Base-by-base conservation (phyloP, 2,113 vertebrate genomes). In the Galeopterus variegatus region DNA sequence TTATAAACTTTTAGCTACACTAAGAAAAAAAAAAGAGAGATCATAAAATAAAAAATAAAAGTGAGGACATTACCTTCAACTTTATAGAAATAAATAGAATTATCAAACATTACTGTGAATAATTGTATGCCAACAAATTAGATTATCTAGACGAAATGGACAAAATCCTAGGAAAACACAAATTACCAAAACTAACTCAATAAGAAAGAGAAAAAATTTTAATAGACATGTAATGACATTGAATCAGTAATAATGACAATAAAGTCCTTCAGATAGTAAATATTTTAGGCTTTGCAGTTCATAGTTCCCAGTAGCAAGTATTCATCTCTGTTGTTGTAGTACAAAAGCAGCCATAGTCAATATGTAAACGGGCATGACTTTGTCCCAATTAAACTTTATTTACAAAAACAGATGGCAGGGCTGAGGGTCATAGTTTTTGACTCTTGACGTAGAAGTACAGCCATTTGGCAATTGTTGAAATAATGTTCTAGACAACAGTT, bases 81-180 rank as follows among this genome's bases (percentile, higher is more conserved):
- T 17, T 83, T 80, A 77, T 19, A 90, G 10, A 65, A 64, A 50
- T 64, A 50, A 60, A 21, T 41, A 80, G 11, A 90, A 76, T 64
- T 95, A 6, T 70, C 90, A 81, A 13, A 86, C 12, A 83, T 91
- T 81, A 87, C 31, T 41, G 41, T 48, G 64, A 67, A 93, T 45
- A 56, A 50, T 19, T 90, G 0, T 12, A 41, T 10, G 6, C 17
- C n/a, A 82, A 70, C 33, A 83, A 77, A 33, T 54, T 92, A 77
- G 28, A 88, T 88, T 75, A 64, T 11, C 28, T 88, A 41, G 13
- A 54, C 14, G n/a, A 52, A 87, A 54, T 60, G 48, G 23, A 62
- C 13, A 92, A 85, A 45, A 26, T 76, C 12, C 33, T 76, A 82
- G 13, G 48, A 86, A 58, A 18, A 72, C 17, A 48, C 17, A 50